phyloP scores from a whole-genome alignment of 2,797 vertebrate genomes.

The Nannoperca obscura region DNA sequence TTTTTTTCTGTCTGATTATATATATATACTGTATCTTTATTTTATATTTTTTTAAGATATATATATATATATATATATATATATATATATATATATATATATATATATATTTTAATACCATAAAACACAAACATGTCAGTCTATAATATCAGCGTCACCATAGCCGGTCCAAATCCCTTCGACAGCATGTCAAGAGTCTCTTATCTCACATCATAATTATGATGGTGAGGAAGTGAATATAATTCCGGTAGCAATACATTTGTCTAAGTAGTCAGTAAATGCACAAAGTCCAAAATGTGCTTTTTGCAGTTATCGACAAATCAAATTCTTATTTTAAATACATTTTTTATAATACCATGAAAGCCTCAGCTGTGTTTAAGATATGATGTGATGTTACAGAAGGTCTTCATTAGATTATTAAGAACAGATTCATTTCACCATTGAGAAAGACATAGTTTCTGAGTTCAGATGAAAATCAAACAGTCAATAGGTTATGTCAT shows the following conservation, averaged over 20 bases:
- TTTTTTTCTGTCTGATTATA: too few relatives aligned
- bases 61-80: background rate
- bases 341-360: background rate
- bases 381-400: background rate
- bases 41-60: too few relatives aligned
- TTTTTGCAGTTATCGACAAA: background rate
- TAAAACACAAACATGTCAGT: background rate
- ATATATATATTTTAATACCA: background rate
- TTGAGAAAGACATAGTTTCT: background rate
- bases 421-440: background rate
- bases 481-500: background rate
- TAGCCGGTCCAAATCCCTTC: slow-evolving; percentile 8
- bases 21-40: too few relatives aligned
- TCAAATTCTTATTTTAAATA: background rate
- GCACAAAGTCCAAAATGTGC: slow-evolving; percentile 9
- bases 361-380: background rate
- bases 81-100: background rate
- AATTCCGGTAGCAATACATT: slow-evolving; percentile 31
- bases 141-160: slow-evolving; percentile 6
- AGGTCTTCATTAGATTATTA: background rate
- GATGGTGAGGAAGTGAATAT: slow-evolving; percentile 12
- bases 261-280: background rate
- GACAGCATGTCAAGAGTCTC: background rate
- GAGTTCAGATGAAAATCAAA: background rate
- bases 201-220: slow-evolving; percentile 26